phyloP scores from a whole-genome alignment of 1,140 invertebrate genomes.

The Spodoptera frugiperda region DNA sequence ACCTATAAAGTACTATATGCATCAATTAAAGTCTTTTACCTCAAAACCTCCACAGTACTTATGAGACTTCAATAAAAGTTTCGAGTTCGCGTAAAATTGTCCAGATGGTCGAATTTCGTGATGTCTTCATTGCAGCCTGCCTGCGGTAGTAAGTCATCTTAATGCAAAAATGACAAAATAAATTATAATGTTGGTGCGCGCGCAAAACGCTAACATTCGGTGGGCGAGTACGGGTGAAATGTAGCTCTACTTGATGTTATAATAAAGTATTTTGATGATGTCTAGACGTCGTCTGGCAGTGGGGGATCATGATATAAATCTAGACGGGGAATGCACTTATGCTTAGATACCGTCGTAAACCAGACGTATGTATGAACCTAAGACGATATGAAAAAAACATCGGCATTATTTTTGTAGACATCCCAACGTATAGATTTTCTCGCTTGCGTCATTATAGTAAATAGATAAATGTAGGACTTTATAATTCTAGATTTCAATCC shows the following conservation, averaged over 20 bases:
- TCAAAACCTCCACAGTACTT: background rate
- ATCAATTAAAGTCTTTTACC: background rate
- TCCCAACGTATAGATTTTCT: too few species aligned
- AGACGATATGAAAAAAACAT: too few species aligned
- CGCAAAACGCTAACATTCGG: slow-evolving; percentile 49
- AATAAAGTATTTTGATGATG: background rate
- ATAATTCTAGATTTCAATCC: background rate
- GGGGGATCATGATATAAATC: background rate
- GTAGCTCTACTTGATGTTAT: slow-evolving; percentile 56
- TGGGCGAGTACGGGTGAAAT: slow-evolving; percentile 19
- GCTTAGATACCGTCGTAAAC: too few species aligned
- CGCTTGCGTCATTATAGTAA: too few species aligned
- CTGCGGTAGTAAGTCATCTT: slow-evolving; percentile 55
- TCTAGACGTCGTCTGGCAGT: background rate
- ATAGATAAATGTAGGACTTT: too few species aligned
- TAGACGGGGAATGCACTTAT: too few species aligned
- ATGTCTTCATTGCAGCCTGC: slow-evolving; percentile 64
- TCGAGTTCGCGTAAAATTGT: slow-evolving; percentile 29
- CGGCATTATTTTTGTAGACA: too few species aligned
- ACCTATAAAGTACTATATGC: too few species aligned
- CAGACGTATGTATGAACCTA: too few species aligned
- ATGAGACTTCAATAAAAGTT: slow-evolving; percentile 19
- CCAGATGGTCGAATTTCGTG: slow-evolving; percentile 50
- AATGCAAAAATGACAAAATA: slow-evolving; percentile 66
- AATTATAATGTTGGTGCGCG: slow-evolving; percentile 59